Evolutionary conservation across 2,888 invertebrate species (phyloP), one percentile per base, ranked within the genome.

Genomic region (Heteropelma amictum): DNA sequence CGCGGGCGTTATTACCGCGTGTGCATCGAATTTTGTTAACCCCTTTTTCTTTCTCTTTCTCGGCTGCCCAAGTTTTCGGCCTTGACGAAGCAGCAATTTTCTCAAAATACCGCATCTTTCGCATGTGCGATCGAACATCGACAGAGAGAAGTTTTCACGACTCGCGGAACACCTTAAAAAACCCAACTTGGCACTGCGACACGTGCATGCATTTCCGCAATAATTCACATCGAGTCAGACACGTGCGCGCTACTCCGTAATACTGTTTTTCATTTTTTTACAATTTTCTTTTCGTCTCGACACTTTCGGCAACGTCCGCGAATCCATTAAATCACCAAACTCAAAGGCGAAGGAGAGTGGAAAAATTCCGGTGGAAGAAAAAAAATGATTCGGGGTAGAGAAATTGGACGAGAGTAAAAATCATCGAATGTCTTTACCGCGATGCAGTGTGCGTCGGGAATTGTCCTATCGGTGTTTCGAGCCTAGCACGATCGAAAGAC

Each of bases 351-450:
- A 23, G 21, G 45, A 45, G 5, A 5, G 1, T n/a, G 23, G 28
- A 28, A 26, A 28, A 1, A 12, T 35, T 7, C 26, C 23, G 38
- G 5, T 12, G 26, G 3, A 12, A 60, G 17, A 10, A 30, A 17
- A 8, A 38, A 38, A 56, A 14, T 10, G 3, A 14, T 17, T 40
- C 40, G 8, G 14, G 23, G 19, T 30, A 60, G 21, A 60, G 58
- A 60, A 28, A 60, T 10, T 30, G 19, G 53, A 61, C 35, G 60
- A 69, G 53, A 19, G 10, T 3, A 1, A 1, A 14, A 12, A 19
- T 70, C 61, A 35, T 70, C 61, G 42, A 61, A 40, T 53, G 45
- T 61, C 61, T 70, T 45, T 35, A 40, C 51, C 28, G 3, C 40
- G 40, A 40, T 7, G 12, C 3, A 28, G n/a, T 1, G 21, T 19